A percentile compares a stretch with the other conserved stretches of the same genome.
These are phyloP conservation scores for Cephus nigrinus DNA, from an alignment of 2,888 invertebrate genomes.

Conservation along the genomic window DNA sequence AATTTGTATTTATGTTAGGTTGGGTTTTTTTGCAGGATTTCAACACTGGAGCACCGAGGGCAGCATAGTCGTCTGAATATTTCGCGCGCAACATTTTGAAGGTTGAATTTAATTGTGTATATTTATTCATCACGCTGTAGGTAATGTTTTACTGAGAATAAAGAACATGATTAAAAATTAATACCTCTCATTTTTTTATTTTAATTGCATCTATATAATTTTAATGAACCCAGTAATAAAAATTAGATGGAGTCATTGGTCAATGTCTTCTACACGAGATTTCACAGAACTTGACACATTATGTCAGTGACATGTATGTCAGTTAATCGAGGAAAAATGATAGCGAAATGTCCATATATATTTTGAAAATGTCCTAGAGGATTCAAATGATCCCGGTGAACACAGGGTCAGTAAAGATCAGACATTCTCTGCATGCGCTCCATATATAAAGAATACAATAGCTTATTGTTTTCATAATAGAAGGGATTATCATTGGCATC, in stretches of 20 bases:
- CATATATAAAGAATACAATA: constrained; percentile 86
- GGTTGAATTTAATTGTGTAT: background rate
- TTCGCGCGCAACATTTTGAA: background rate
- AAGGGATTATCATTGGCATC: constrained; percentile 83
- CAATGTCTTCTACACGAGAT: background rate
- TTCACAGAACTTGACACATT: background rate
- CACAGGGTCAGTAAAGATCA: constrained; percentile 38
- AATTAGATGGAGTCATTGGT: background rate
- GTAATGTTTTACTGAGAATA: background rate
- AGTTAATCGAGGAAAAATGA: background rate
- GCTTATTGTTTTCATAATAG: constrained; percentile 87
- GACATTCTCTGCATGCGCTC: constrained; percentile 78
- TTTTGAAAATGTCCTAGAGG: background rate
- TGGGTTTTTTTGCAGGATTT: background rate
- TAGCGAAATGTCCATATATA: background rate
- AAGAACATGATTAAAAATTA: background rate
- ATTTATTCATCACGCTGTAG: background rate
- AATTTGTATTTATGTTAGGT: background rate
- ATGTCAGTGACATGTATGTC: background rate
- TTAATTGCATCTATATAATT: background rate
- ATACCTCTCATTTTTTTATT: background rate
- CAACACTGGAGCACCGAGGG: background rate
- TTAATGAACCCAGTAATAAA: background rate
- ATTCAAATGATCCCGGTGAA: constrained; percentile 1
- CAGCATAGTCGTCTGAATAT: background rate